A percentile compares a stretch with the other conserved stretches of the same genome.
phyloP scores from a whole-genome alignment of 1,140 invertebrate genomes.

The Octopus sinensis region DNA sequence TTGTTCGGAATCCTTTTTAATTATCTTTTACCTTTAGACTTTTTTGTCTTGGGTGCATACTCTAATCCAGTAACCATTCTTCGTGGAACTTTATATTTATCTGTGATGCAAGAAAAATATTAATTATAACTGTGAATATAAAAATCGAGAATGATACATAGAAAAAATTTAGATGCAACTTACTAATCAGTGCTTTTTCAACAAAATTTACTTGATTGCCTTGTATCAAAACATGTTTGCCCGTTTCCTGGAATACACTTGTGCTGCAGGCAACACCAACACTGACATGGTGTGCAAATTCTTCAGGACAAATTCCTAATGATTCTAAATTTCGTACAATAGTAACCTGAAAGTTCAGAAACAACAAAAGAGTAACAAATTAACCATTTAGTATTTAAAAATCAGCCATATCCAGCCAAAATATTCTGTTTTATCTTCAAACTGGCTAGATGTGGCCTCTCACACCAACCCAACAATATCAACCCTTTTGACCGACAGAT shows the following conservation, averaged over 20 bases:
- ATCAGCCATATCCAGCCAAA: no score
- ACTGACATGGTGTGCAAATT: constrained; percentile 80
- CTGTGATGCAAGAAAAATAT: constrained; percentile 35
- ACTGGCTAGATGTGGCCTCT: no score
- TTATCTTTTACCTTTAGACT: not conserved
- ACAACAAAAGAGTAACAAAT: no score
- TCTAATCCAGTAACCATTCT: constrained; percentile 54
- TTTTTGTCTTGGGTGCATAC: constrained; percentile 43
- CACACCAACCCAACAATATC: no score
- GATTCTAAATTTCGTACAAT: constrained; percentile 81
- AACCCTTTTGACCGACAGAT: no score
- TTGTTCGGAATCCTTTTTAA: no score
- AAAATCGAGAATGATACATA: not conserved
- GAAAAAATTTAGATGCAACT: not conserved
- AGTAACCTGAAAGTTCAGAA: constrained; percentile 67
- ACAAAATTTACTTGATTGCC: constrained; percentile 84
- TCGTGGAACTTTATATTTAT: constrained; percentile 50
- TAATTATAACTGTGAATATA: not conserved
- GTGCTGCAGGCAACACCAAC: constrained; percentile 80
- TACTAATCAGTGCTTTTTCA: constrained; percentile 70
- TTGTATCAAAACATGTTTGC: constrained; percentile 79
- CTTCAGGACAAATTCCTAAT: constrained; percentile 76
- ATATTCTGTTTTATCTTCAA: no score
- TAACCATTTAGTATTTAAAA: no score
- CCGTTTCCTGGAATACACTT: constrained; percentile 74